A percentile compares a stretch with the other conserved stretches of the same genome.
Evolutionary conservation across 2,888 invertebrate species (phyloP).

Genomic region (Andrena trimmerana): DNA sequence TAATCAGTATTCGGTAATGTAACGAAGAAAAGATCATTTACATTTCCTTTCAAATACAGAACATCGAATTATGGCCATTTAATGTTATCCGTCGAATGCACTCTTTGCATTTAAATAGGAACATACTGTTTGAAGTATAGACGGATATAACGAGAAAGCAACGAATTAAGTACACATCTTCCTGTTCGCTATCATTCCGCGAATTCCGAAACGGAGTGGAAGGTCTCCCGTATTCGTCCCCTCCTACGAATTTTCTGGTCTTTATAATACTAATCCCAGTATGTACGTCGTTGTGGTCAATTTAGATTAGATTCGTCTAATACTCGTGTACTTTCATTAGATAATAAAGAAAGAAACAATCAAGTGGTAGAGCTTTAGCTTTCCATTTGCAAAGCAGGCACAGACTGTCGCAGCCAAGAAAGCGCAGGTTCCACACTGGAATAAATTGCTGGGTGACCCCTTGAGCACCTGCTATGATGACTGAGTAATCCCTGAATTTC

Average conservation of each 20-base stretch:
- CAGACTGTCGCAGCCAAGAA: slow-evolving; percentile 81
- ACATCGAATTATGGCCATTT: slow-evolving; percentile 59
- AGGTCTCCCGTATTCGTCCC: slow-evolving; percentile 15
- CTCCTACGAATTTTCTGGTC: slow-evolving; percentile 11
- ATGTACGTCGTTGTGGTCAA: neutral
- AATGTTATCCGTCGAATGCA: slow-evolving; percentile 37
- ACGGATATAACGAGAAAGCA: slow-evolving; percentile 33
- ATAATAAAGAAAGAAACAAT: neutral
- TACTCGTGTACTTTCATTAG: neutral
- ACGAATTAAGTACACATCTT: slow-evolving; percentile 46
- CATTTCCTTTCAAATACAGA: slow-evolving; percentile 25
- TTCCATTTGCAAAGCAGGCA: slow-evolving; percentile 80
- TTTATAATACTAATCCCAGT: slow-evolving; percentile 11
- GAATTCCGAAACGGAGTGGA: slow-evolving; percentile 44
- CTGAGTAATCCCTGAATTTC: slow-evolving; percentile 88
- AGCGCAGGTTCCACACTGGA: slow-evolving; percentile 81
- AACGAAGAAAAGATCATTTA: slow-evolving; percentile 32
- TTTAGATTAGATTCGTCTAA: slow-evolving; percentile 24
- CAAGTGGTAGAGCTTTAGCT: slow-evolving; percentile 69
- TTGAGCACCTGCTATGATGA: slow-evolving; percentile 88
- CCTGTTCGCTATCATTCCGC: neutral
- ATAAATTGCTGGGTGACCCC: slow-evolving; percentile 87
- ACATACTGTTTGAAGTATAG: slow-evolving; percentile 52
- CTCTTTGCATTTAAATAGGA: slow-evolving; percentile 66
- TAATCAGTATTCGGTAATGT: slow-evolving; percentile 33